Conservation (phyloP, 2,113 vertebrate genomes). For the Bujurquina vittata region DNA sequence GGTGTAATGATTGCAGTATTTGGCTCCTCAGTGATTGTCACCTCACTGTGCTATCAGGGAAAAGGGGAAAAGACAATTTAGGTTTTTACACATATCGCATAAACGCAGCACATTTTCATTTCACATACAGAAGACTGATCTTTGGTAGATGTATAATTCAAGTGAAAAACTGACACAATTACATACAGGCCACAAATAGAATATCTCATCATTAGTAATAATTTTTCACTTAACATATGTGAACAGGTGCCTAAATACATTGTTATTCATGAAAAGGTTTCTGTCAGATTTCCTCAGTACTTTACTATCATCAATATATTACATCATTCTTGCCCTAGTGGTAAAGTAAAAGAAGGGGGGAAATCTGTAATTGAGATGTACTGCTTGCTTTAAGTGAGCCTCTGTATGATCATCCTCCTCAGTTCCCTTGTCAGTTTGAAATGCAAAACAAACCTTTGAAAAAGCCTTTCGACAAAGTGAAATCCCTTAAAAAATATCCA, state of each 20-base stretch:
- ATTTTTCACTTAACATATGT: neutral
- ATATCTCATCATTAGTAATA: neutral
- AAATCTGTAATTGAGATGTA: conserved; percentile 16
- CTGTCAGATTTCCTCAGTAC: neutral
- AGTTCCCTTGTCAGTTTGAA: conserved; percentile 6
- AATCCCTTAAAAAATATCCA: neutral
- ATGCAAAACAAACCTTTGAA: conserved; percentile 7
- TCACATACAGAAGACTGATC: neutral
- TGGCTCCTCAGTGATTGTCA: conserved; percentile 45
- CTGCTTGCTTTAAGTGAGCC: conserved; percentile 6
- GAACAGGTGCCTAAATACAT: neutral
- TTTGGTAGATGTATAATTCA: conserved; percentile 1
- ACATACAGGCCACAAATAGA: neutral
- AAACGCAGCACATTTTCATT: neutral
- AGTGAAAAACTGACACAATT: neutral
- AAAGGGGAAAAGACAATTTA: conserved; percentile 12
- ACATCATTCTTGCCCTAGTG: neutral
- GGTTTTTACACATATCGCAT: neutral
- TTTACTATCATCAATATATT: neutral
- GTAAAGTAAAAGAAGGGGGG: neutral
- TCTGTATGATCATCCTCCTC: neutral
- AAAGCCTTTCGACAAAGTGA: conserved; percentile 12
- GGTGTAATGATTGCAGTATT: conserved; percentile 66
- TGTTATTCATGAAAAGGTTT: neutral
- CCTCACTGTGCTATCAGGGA: conserved; percentile 1